phyloP scores from a whole-genome alignment of 2,113 vertebrate species.

The Laterallus jamaicensis region DNA sequence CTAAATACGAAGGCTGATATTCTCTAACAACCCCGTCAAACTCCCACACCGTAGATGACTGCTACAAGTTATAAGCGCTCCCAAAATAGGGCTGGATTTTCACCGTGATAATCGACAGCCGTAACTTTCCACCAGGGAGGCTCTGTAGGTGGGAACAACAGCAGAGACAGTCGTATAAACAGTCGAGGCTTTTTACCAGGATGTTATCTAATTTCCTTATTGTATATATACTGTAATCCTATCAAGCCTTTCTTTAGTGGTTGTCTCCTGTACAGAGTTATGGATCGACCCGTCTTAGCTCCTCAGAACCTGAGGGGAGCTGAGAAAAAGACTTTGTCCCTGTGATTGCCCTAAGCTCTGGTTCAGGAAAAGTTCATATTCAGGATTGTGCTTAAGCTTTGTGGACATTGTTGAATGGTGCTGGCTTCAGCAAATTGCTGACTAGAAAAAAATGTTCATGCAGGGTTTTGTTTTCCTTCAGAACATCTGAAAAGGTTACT shows the following conservation, averaged over 20 bases:
- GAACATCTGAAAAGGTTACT: not conserved
- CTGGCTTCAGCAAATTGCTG: not conserved
- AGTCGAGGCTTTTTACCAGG: not conserved
- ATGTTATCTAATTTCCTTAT: not conserved
- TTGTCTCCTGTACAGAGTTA: not conserved
- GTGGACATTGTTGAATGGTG: not conserved
- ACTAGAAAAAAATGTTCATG: not conserved
- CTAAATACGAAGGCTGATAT: not conserved
- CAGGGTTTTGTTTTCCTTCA: not conserved
- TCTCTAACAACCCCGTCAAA: not conserved
- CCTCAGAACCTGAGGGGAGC: not conserved
- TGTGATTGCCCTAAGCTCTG: not conserved
- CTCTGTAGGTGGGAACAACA: conserved; percentile 41
- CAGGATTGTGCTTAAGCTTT: not conserved
- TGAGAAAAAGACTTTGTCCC: not conserved
- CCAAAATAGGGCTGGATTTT: conserved; percentile 56
- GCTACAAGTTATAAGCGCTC: conserved; percentile 5
- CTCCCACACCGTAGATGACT: conserved; percentile 1
- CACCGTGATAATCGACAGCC: conserved; percentile 50
- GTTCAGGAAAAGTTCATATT: not conserved
- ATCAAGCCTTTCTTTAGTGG: not conserved
- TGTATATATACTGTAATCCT: not conserved
- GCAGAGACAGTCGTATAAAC: conserved; percentile 31
- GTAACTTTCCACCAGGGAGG: conserved; percentile 36
- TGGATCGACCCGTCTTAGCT: not conserved